Base-by-base conservation (phyloP, 2,888 invertebrate genomes). In the Dryomyza anilis region DNA sequence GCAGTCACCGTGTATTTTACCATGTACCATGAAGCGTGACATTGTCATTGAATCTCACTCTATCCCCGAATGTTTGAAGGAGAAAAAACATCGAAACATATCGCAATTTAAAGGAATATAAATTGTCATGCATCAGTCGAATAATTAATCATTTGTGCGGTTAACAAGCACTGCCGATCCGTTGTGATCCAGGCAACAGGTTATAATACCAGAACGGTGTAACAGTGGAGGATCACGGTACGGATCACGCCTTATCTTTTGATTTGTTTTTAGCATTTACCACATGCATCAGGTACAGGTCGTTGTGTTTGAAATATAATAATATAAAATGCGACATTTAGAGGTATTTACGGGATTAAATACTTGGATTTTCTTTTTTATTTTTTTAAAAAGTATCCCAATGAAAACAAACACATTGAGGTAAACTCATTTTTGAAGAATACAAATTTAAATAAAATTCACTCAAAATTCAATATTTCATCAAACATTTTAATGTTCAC, bases 81-180 rank as follows among this genome's bases (percentile, higher is more conserved):
- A 55, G 2, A 19, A 25, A 57, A 3, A 25, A n/a, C n/a, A n/a
- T n/a, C n/a, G n/a, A n/a, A n/a, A n/a, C n/a, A n/a, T n/a, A n/a
- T n/a, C n/a, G n/a, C n/a, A n/a, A n/a, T n/a, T n/a, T n/a, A n/a
- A n/a, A n/a, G n/a, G n/a, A n/a, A n/a, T n/a, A n/a, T n/a, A n/a
- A n/a, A n/a, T n/a, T 71, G 73, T 72, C 71, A 72, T 72, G 64
- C 70, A 61, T 68, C 69, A 65, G 70, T 69, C 68, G 65, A 64
- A 64, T 70, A 72, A 72, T 72, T 72, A 72, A 72, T 72, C 71
- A 72, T 69, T 65, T 33, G 14, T 12, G 43, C 27, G 43, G 36
- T 43, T 19, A 52, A n/a, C 61, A 43, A 14, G 39, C 29, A 27
- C 52, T 23, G 29, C 36, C 21, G 16, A n/a, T n/a, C n/a, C n/a